Percentiles rank a stretch among this genome's conserved stretches.
Evolutionary conservation across 2,888 invertebrate genomes (phyloP).

Genomic region (Caenorhabditis sp.): DNA sequence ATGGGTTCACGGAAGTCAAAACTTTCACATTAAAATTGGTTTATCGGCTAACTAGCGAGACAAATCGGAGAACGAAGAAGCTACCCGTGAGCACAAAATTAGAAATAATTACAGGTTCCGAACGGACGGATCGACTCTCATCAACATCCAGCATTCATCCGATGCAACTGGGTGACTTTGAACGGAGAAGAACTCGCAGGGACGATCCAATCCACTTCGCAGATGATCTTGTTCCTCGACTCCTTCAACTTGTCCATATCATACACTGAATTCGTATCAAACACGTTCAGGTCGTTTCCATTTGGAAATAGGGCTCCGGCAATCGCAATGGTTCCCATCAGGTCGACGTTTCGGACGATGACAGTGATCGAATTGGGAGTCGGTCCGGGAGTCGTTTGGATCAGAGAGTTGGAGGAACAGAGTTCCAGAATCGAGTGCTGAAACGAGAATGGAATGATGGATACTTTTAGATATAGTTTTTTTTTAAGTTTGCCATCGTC

Average conservation of each 20-base stretch:
- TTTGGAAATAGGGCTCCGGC: slow-evolving; percentile 66
- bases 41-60: slow-evolving; percentile 1
- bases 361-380: slow-evolving; percentile 67
- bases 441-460: slow-evolving; percentile 3
- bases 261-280: slow-evolving; percentile 57
- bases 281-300: slow-evolving; percentile 61
- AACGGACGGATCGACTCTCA: background rate
- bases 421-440: slow-evolving; percentile 60
- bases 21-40: background rate
- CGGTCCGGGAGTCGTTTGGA: slow-evolving; percentile 69
- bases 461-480: no score
- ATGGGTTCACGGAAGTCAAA: background rate
- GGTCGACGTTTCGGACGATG: slow-evolving; percentile 66
- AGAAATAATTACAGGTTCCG: background rate
- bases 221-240: slow-evolving; percentile 65
- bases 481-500: no score
- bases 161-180: slow-evolving; percentile 56
- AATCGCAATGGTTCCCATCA: slow-evolving; percentile 72
- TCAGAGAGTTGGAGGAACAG: slow-evolving; percentile 66
- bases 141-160: slow-evolving; percentile 49
- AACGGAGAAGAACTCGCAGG: slow-evolving; percentile 68
- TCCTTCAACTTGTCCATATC: slow-evolving; percentile 59
- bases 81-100: slow-evolving; percentile 4
- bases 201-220: slow-evolving; percentile 70
- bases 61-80: slow-evolving; percentile 10